Conservation (phyloP, 2,888 invertebrate species). For the Flabesymbios commensalis region DNA sequence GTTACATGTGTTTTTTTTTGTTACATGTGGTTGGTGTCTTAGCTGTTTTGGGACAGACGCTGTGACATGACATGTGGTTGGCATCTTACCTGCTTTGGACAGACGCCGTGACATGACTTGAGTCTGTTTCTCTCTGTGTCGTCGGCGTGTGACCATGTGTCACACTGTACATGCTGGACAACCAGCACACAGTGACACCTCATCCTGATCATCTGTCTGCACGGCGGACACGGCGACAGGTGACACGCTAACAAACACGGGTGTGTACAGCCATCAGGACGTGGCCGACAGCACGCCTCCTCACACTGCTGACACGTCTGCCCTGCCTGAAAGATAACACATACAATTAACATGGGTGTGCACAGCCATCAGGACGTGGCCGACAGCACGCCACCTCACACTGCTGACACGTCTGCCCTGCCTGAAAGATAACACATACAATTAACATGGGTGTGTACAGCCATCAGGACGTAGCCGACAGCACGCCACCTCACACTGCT, state of each 20-base stretch:
- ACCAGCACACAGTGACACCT: conserved; percentile 83
- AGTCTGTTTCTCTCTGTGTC: conserved; percentile 61
- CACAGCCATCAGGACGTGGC: conserved; percentile 70
- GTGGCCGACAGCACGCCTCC: conserved; percentile 55
- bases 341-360: conserved; percentile 70
- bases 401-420: conserved; percentile 54
- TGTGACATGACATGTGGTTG: too few species aligned
- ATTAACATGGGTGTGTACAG: conserved; percentile 76
- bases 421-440: conserved; percentile 34
- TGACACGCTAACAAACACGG: conserved; percentile 69
- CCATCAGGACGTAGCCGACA: conserved; percentile 66
- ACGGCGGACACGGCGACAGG: conserved; percentile 75
- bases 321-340: conserved; percentile 45
- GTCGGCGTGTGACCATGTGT: conserved; percentile 67
- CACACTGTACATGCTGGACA: conserved; percentile 76
- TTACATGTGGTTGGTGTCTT: too few species aligned
- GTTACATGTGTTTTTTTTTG: too few species aligned
- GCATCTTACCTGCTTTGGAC: conserved; percentile 80
- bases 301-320: conserved; percentile 58
- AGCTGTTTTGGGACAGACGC: too few species aligned
- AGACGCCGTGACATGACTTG: conserved; percentile 79
- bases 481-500: conserved; percentile 55
- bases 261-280: conserved; percentile 74
- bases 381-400: conserved; percentile 55
- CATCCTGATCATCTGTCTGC: conserved; percentile 64